These are phyloP conservation scores for Drosophila melanogaster DNA, from an alignment of 1,140 invertebrate genomes.

Conservation along the genomic window Release_6_plus_ISO1_MT NT_033777.3:22850501-22851000, in stretches of 20 bases:
- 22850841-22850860: slow-evolving; percentile 33
- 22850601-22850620: slow-evolving; percentile 18
- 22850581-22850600: slow-evolving; percentile 42
- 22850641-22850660: slow-evolving; percentile 47
- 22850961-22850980: not conserved
- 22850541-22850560: not conserved
- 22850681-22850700: slow-evolving; percentile 61
- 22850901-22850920: slow-evolving; percentile 27
- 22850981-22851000: not conserved
- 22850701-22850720: slow-evolving; percentile 64
- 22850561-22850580: not conserved
- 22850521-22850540: not conserved
- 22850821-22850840: slow-evolving; percentile 29
- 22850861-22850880: slow-evolving; percentile 19
- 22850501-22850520: slow-evolving; percentile 18
- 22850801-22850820: slow-evolving; percentile 10
- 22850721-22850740: slow-evolving; percentile 54
- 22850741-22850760: not conserved
- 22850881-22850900: slow-evolving; percentile 13
- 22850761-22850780: not conserved
- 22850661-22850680: slow-evolving; percentile 26
- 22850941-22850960: not conserved
- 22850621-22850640: slow-evolving; percentile 31
- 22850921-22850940: slow-evolving; percentile 11
- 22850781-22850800: slow-evolving; percentile 10